Evolutionary conservation across 2,113 vertebrate genomes (phyloP).

Genomic region (Hippolais icterina): DNA sequence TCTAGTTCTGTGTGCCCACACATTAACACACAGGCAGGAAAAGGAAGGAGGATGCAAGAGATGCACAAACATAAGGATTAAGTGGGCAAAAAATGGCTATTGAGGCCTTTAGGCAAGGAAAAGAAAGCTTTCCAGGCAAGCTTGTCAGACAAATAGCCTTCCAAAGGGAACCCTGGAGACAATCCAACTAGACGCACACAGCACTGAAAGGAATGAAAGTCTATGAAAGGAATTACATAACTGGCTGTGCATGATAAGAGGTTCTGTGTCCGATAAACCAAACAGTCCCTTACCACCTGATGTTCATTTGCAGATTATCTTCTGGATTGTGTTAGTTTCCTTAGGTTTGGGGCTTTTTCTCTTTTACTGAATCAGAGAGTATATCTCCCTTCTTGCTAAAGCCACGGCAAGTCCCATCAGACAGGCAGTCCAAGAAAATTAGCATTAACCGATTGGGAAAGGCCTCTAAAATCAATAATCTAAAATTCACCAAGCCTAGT

Average conservation of each 20-base stretch:
- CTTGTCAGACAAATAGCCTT: not conserved
- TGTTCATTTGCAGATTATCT: not conserved
- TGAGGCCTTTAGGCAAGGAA: not conserved
- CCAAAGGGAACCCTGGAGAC: not conserved
- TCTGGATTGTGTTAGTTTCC: not conserved
- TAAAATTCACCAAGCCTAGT: not conserved
- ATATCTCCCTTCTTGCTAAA: not conserved
- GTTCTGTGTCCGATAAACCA: not conserved
- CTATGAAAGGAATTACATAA: not conserved
- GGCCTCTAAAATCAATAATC: not conserved
- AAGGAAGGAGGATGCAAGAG: not conserved
- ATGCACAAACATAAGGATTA: not conserved
- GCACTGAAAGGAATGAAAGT: not conserved
- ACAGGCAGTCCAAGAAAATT: not conserved
- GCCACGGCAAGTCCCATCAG: not conserved
- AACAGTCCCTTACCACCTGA: not conserved
- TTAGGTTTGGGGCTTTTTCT: not conserved
- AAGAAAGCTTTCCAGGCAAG: not conserved
- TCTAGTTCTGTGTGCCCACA: not conserved
- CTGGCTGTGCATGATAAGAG: not conserved
- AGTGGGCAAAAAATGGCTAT: not conserved
- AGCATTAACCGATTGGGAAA: not conserved
- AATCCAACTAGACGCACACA: not conserved
- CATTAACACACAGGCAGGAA: fast-evolving
- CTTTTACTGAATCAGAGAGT: not conserved